phyloP scores from a whole-genome alignment of 92 coral and sea anemone genomes.

The Zoanthus sansibaricus region DNA sequence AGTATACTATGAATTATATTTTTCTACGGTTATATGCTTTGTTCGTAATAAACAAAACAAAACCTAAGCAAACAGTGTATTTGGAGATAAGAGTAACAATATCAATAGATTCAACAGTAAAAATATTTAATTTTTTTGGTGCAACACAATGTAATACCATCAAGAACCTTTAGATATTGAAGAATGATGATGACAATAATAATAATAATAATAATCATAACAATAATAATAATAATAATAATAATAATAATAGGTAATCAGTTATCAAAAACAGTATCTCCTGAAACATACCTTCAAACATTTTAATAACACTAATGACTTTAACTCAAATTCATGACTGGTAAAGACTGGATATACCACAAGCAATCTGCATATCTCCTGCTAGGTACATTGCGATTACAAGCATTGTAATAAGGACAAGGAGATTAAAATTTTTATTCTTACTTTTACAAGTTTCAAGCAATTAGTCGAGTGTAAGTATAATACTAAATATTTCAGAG shows the following conservation, averaged over 20 bases:
- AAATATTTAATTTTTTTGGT: constrained; percentile 3
- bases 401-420: constrained; percentile 1
- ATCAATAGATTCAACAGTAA: constrained; percentile 8
- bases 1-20: constrained; percentile 1
- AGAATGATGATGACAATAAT: neutral
- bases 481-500: constrained; percentile 8
- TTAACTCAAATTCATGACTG: neutral
- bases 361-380: constrained; percentile 6
- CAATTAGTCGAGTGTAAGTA: constrained; percentile 7
- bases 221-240: neutral
- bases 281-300: constrained; percentile 8
- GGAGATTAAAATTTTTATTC: constrained; percentile 6
- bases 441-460: constrained; percentile 2
- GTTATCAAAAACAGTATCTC: constrained; percentile 2
- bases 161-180: constrained; percentile 10
- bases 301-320: constrained; percentile 5
- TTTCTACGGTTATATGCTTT: constrained; percentile 12
- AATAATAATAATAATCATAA: neutral
- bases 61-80: constrained; percentile 15
- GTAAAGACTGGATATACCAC: neutral
- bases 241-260: neutral
- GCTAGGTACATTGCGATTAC: neutral
- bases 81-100: constrained; percentile 15
- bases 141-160: constrained; percentile 16
- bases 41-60: constrained; percentile 7